phyloP scores from a whole-genome alignment of 2,797 vertebrate species.

The Pteronotus mesoamericanus region DNA sequence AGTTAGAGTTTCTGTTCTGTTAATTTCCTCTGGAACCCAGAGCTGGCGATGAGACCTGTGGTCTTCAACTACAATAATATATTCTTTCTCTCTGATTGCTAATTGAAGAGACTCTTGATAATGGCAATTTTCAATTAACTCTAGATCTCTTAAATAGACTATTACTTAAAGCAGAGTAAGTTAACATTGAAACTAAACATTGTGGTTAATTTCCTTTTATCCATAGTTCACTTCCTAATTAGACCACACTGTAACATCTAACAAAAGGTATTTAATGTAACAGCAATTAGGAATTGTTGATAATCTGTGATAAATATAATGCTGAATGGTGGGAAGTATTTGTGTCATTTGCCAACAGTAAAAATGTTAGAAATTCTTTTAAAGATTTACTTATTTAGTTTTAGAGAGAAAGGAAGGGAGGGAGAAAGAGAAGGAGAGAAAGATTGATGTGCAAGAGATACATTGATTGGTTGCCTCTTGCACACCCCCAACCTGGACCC shows the following conservation, averaged over 20 bases:
- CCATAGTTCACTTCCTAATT: constrained; percentile 61
- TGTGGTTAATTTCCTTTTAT: constrained; percentile 71
- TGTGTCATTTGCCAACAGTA: neutral
- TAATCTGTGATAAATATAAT: neutral
- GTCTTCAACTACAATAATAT: constrained; percentile 17
- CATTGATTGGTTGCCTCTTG: too few relatives aligned
- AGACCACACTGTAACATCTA: neutral
- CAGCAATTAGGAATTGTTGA: constrained; percentile 15
- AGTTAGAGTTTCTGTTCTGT: neutral
- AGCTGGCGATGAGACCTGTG: neutral
- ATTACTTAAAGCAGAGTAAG: constrained; percentile 77
- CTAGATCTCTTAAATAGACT: constrained; percentile 80
- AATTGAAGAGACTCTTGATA: constrained; percentile 76
- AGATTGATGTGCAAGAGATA: too few relatives aligned
- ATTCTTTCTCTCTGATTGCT: constrained; percentile 74
- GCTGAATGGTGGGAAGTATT: neutral
- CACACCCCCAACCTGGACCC: too few relatives aligned
- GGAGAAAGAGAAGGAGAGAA: too few relatives aligned
- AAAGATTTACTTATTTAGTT: too few relatives aligned
- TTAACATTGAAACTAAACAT: constrained; percentile 67
- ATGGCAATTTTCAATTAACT: constrained; percentile 81
- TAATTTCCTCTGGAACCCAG: neutral
- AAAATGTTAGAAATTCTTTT: neutral
- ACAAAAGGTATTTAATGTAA: constrained; percentile 22
- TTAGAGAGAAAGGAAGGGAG: too few relatives aligned